Percentiles rank a stretch among this genome's conserved stretches.
Conservation (phyloP, 1,140 invertebrate genomes). For the Monomorium pharaonis region DNA sequence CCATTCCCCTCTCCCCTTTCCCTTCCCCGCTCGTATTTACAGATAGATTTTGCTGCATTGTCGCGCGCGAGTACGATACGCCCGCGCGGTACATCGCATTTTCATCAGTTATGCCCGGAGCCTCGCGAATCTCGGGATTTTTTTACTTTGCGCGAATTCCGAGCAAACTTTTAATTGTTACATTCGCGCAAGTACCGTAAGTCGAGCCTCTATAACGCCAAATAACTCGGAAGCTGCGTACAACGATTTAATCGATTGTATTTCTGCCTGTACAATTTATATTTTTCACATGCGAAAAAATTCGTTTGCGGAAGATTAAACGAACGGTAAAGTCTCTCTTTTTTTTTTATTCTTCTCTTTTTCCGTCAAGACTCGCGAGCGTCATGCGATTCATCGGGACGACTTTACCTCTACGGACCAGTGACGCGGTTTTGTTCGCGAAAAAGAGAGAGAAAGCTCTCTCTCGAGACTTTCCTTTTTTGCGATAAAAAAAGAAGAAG, state of each 20-base stretch:
- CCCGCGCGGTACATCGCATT: neutral
- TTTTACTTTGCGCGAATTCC: neutral
- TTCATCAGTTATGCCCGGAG: constrained; percentile 13
- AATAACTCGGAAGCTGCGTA: neutral
- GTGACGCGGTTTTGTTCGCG: constrained; percentile 33
- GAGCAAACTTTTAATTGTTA: neutral
- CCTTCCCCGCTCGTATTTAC: constrained; percentile 26
- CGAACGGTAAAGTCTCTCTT: neutral
- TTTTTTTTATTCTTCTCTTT: neutral
- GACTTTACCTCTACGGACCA: constrained; percentile 12
- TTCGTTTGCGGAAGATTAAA: neutral
- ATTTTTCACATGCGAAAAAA: neutral
- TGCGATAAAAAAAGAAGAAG: neutral
- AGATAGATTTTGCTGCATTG: constrained; percentile 19
- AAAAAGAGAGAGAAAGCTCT: constrained; percentile 1
- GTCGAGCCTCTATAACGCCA: neutral
- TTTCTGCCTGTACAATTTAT: neutral
- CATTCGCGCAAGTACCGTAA: neutral
- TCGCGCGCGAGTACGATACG: constrained; percentile 20
- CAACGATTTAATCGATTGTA: neutral
- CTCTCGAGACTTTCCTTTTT: constrained; percentile 36
- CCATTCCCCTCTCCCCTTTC: no score
- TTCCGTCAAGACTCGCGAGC: neutral
- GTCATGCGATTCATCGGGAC: neutral
- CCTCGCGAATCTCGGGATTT: neutral